A percentile compares a stretch with the other conserved stretches of the same genome.
These are phyloP conservation scores for Garra rufa DNA, from an alignment of 2,113 vertebrate genomes.

Conservation along the genomic window DNA sequence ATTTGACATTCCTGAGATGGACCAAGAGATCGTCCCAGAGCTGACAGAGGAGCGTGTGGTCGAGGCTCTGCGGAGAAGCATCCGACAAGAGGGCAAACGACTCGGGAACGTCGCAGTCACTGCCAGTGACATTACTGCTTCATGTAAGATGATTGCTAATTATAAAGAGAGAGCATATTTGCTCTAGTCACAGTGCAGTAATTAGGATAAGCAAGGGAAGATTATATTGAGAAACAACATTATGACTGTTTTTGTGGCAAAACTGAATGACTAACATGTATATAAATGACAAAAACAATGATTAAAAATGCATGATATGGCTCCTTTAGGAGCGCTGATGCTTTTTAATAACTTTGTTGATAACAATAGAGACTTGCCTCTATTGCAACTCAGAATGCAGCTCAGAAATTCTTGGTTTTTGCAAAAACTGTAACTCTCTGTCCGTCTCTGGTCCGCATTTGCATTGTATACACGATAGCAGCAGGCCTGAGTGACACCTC, in stretches of 20 bases:
- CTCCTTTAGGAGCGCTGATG: neutral
- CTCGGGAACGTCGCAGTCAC: conserved; percentile 17
- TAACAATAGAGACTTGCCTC: neutral
- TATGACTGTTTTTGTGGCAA: neutral
- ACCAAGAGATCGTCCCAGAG: conserved; percentile 63
- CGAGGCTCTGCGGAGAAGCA: conserved; percentile 58
- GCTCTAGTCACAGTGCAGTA: neutral
- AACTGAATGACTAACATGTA: neutral
- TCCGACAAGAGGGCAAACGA: conserved; percentile 32
- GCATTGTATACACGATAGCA: neutral
- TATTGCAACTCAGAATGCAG: neutral
- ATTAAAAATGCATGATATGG: neutral
- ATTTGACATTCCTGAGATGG: conserved; percentile 69
- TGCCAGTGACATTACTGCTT: conserved; percentile 69
- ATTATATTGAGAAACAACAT: conserved; percentile 2
- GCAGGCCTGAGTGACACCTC: conserved; percentile 23
- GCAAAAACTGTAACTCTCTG: neutral
- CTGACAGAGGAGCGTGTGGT: conserved; percentile 71
- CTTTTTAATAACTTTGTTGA: conserved; percentile 18
- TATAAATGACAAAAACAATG: conserved; percentile 1
- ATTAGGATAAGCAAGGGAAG: neutral
- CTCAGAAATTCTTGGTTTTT: conserved; percentile 20
- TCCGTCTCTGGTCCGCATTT: conserved; percentile 10
- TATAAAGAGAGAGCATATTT: neutral
- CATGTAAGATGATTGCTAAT: conserved; percentile 61